Conservation (phyloP, 2,113 vertebrate genomes). For the Miniopterus natalensis region DNA sequence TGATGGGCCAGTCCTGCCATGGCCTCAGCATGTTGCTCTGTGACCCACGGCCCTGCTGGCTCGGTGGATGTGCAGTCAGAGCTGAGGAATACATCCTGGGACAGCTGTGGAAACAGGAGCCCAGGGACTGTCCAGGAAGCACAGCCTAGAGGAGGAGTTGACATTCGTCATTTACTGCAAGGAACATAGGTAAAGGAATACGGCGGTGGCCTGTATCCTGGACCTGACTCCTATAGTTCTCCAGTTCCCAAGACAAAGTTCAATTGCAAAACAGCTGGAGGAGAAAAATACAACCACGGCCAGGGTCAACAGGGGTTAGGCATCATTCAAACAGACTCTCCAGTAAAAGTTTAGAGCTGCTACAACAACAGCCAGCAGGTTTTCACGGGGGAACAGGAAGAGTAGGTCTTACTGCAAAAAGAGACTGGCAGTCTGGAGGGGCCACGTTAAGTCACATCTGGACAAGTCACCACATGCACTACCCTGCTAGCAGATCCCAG, state of each 20-base stretch:
- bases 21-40: rapidly evolving
- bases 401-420: not conserved
- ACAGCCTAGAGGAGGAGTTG: not conserved
- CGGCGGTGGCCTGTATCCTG: not conserved
- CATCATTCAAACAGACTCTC: not conserved
- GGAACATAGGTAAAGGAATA: not conserved
- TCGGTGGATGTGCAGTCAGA: not conserved
- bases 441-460: not conserved
- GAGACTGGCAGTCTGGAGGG: not conserved
- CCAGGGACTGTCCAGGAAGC: not conserved
- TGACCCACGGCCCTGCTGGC: not conserved
- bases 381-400: not conserved
- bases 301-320: not conserved
- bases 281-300: not conserved
- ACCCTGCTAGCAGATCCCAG: not conserved
- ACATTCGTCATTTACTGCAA: not conserved
- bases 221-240: not conserved
- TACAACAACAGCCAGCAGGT: not conserved
- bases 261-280: not conserved
- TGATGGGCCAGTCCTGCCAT: no score
- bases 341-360: not conserved
- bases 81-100: not conserved
- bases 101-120: not conserved
- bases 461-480: not conserved
- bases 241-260: not conserved